phyloP scores from a whole-genome alignment of 2,797 vertebrate species.

The Adrianichthys oophorus region DNA sequence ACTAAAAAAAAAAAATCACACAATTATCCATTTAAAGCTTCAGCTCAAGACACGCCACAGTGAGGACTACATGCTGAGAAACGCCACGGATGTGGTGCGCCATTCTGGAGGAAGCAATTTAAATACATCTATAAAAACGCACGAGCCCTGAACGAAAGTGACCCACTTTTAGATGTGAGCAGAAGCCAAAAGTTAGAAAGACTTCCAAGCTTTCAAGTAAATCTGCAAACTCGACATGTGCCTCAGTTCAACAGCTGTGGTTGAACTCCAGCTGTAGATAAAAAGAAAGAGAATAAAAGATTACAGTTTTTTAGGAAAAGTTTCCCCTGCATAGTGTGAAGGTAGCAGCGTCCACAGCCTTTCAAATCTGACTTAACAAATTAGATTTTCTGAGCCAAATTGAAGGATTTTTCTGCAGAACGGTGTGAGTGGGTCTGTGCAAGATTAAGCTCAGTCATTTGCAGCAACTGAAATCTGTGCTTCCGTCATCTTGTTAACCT shows the following conservation, averaged over 20 bases:
- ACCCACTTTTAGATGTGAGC: conserved; percentile 63
- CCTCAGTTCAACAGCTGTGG: conserved; percentile 31
- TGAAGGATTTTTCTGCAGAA: conserved; percentile 13
- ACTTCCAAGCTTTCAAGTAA: conserved; percentile 45
- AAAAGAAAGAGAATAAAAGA: conserved; percentile 39
- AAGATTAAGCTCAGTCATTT: too few species aligned
- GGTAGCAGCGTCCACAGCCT: conserved; percentile 5
- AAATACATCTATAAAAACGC: conserved; percentile 58
- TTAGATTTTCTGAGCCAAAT: conserved; percentile 31
- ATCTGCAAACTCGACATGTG: conserved; percentile 24
- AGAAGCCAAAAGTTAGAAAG: conserved; percentile 51
- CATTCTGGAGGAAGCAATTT: conserved; percentile 49
- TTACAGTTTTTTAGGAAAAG: conserved; percentile 2
- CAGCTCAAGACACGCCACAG: conserved; percentile 19
- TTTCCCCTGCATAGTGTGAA: conserved; percentile 6
- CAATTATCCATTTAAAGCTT: conserved; percentile 25
- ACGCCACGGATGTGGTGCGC: conserved; percentile 24
- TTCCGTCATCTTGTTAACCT: neutral
- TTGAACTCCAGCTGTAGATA: conserved; percentile 12
- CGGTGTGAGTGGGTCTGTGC: neutral
- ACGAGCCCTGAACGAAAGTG: conserved; percentile 48
- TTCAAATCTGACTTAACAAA: conserved; percentile 23
- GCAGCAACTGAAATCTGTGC: too few species aligned
- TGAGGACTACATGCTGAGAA: conserved; percentile 26
- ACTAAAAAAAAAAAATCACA: conserved; percentile 18